Evolutionary conservation across 1,140 invertebrate species (phyloP), one percentile per base, ranked within the genome.

Genomic region (Bombus polaris): DNA sequence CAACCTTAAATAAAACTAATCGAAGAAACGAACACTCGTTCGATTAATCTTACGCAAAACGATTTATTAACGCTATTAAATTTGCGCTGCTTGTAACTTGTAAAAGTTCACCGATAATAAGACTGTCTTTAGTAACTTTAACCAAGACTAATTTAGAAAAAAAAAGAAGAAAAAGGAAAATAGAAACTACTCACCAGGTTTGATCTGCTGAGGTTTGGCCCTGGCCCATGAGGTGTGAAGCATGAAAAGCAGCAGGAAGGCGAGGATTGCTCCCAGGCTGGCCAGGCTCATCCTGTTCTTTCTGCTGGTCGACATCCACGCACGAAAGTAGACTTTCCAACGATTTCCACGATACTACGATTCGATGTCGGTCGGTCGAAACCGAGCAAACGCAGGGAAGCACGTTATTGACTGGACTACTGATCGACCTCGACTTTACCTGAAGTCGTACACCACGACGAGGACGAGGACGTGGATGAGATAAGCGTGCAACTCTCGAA

Each of bases 171-270:
- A 65, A 65, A 15, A 8, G 13, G 5, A 6, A 15, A 15, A 6
- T 32, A 25, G 25, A 44, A 10, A 72, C 65, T 53, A 92, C 94
- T 94, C 77, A 92, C 94, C 94, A 83, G 94, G 88, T 88, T 93
- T 94, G 74, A 83, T 93, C 68, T 92, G 91, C 47, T 91, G 92
- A 39, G 88, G 93, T 82, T 92, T 93, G 57, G 90, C 92, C 9
- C 88, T 74, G 44, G 90, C 87, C 73, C 81, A 73, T 53, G 88
- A 87, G 62, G 80, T 91, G 25, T 90, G 81, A 35, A 85, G 84
- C n/a, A 91, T 73, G 39, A 93, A 44, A 77, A 92, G 22, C 62
- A 89, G 25, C 71, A 91, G 84, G 85, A 87, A 83, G 42, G 89
- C 82, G 74, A 78, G 90, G 74, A 92, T 88, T 83, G 87, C 87